Base-by-base conservation (phyloP, 2,113 vertebrate genomes). In the Thunnus thynnus region DNA sequence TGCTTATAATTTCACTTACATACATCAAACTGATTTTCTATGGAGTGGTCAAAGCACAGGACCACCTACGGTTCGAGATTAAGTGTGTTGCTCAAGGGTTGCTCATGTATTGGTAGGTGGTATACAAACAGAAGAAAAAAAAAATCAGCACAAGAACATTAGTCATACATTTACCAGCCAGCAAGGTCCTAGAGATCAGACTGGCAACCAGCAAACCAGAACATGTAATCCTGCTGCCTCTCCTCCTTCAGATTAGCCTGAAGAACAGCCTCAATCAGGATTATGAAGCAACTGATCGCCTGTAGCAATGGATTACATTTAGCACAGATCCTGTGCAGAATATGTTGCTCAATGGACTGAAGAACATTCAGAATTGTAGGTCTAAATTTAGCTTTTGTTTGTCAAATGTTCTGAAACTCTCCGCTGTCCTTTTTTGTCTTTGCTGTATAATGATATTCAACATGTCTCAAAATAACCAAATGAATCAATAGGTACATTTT, bases 141-240 rank as follows among this genome's bases (percentile, higher is more conserved):
- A 27, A 55, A 50, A 76, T 52, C 56, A 20, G 51, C 17, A 10
- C 7, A 36, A 44, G 36, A 41, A 41, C 9, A 66, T 82, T 71
- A 62, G 61, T 72, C 57, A 73, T 63, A 17, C 62, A 36, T 30
- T 63, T 22, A 44, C 6, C 1, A 36, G 56, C 56, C 63, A 82
- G 16, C 56, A 47, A 65, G 54, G 18, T 44, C 41, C 16, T 41
- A 51, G n/a, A 50, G 58, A 74, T 70, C 74, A 61, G 69, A 69
- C 52, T 70, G 52, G 54, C 77, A 70, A 57, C 41, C 68, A 76
- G 14, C 14, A 41, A 68, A 32, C 0, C 0, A 41, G 58, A 16
- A 54, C 55, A 54, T 79, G 67, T 76, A 77, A 85, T 85, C 68
- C 62, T 63, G 41, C 16, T 46, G 50, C 70, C 46, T 68, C 50